These are phyloP conservation scores for Brachypteracias leptosomus DNA, from an alignment of 2,113 vertebrate genomes.

Conservation along the genomic window DNA sequence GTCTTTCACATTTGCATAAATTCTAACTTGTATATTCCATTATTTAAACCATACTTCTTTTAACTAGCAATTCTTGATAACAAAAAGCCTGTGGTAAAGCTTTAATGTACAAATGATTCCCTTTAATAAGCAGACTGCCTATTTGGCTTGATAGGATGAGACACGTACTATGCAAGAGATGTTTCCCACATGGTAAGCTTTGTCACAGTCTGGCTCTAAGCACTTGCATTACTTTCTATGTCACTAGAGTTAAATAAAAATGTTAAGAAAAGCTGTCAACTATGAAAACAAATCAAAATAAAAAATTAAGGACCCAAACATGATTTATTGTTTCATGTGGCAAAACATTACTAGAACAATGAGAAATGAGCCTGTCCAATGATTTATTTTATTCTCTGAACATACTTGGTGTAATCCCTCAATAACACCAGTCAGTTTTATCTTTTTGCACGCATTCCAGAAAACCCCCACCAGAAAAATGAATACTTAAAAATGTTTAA, in stretches of 20 bases:
- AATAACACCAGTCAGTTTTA: background rate
- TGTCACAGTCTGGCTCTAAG: background rate
- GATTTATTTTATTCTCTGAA: background rate
- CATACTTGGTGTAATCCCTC: background rate
- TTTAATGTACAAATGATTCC: constrained; percentile 21
- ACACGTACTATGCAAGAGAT: background rate
- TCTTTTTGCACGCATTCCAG: background rate
- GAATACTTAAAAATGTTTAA: background rate
- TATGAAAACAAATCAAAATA: constrained; percentile 14
- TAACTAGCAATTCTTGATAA: background rate
- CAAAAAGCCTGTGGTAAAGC: background rate
- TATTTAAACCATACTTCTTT: background rate
- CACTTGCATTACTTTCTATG: background rate
- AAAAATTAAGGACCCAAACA: background rate
- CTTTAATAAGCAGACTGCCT: background rate
- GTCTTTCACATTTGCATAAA: background rate
- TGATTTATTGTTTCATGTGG: background rate
- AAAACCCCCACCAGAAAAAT: background rate
- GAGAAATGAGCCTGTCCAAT: background rate
- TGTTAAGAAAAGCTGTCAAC: background rate
- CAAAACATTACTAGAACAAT: background rate
- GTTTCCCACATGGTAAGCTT: background rate
- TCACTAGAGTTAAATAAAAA: constrained; percentile 13
- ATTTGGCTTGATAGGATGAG: constrained; percentile 1
- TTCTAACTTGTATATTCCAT: background rate